Evolutionary conservation across 2,113 vertebrate genomes (phyloP).

Genomic region (Polypterus bichir): DNA sequence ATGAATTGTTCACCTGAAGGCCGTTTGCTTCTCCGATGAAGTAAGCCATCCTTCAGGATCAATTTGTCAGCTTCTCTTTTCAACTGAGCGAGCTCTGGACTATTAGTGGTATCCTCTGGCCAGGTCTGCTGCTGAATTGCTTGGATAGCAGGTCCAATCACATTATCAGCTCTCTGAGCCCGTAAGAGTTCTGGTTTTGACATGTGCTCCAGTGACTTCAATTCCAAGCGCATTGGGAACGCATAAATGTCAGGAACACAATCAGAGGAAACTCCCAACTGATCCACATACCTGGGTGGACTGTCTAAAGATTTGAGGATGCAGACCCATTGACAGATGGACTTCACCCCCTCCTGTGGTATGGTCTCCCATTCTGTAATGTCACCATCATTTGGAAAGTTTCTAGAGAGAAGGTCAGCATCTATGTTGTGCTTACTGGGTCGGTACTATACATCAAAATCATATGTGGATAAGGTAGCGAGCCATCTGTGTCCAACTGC

Average conservation of each 20-base stretch:
- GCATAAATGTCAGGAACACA: not conserved
- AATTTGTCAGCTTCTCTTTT: constrained; percentile 8
- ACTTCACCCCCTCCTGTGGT: no score
- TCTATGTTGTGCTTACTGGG: no score
- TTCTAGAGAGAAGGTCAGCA: no score
- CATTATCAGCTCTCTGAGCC: constrained; percentile 11
- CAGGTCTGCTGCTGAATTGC: not conserved
- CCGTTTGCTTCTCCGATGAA: not conserved
- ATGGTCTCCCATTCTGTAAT: no score
- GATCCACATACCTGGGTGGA: no score
- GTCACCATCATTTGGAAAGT: no score
- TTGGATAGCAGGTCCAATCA: constrained; percentile 4
- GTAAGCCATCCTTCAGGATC: constrained; percentile 7
- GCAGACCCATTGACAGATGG: no score
- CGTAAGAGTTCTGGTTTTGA: not conserved
- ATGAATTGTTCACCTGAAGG: not conserved
- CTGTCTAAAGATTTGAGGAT: no score
- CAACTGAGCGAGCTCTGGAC: not conserved
- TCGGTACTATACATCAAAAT: no score
- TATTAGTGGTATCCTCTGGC: not conserved
- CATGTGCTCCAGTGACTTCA: not conserved
- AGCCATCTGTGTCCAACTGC: no score
- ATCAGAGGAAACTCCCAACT: no score
- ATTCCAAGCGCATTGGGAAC: not conserved
- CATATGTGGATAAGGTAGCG: no score